A percentile compares a stretch with the other conserved stretches of the same genome.
These are phyloP conservation scores for Oostethus manadensis DNA, from an alignment of 2,113 vertebrate species.

Conservation along the genomic window DNA sequence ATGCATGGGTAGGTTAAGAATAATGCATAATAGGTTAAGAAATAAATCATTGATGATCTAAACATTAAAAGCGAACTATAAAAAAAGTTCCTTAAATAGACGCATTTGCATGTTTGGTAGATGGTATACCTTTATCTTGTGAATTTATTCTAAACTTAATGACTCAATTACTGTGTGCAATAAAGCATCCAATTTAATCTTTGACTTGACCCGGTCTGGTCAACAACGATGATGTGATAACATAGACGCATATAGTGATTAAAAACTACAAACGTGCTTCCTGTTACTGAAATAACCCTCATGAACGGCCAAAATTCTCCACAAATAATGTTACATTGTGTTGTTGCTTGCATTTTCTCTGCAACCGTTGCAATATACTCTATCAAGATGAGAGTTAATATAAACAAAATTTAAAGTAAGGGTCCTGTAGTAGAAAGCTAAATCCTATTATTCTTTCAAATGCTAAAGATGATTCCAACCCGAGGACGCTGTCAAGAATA, in stretches of 20 bases:
- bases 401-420: too few species aligned
- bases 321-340: not conserved
- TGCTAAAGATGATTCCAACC: slow-evolving; percentile 8
- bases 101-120: not conserved
- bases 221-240: not conserved
- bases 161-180: not conserved
- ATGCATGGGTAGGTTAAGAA: too few species aligned
- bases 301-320: too few species aligned
- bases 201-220: slow-evolving; percentile 3
- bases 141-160: not conserved
- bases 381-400: too few species aligned
- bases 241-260: not conserved
- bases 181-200: slow-evolving; percentile 7
- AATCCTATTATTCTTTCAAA: slow-evolving; percentile 16
- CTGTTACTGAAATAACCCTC: too few species aligned
- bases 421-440: slow-evolving; percentile 2
- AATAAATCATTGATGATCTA: too few species aligned
- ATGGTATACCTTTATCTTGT: not conserved
- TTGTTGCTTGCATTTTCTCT: not conserved
- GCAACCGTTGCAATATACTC: too few species aligned
- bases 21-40: too few species aligned
- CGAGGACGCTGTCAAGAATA: slow-evolving; percentile 33
- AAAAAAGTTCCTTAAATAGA: too few species aligned
- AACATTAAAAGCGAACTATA: too few species aligned
- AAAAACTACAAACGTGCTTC: too few species aligned